Evolutionary conservation across 2,113 vertebrate species (phyloP).

Genomic region (Oryctolagus cuniculus): DNA sequence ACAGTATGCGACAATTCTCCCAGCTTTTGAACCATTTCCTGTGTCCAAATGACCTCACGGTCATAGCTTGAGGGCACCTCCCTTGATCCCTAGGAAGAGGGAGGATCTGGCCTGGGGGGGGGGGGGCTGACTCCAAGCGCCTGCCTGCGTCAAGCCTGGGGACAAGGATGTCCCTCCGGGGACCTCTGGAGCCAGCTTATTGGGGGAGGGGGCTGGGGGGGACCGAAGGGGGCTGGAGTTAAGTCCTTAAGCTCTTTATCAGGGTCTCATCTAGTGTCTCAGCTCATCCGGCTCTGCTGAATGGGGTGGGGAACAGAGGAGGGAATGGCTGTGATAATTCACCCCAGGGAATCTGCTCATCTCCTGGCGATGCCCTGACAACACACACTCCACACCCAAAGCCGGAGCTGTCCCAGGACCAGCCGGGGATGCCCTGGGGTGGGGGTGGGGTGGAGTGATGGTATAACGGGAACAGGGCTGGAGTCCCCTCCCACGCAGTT

Average conservation of each 20-base stretch:
- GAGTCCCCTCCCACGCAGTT: neutral
- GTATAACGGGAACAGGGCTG: accelerated
- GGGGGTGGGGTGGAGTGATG: neutral
- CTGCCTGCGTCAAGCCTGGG: neutral
- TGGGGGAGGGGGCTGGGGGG: neutral
- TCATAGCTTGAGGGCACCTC: slow-evolving; percentile 65
- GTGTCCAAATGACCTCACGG: slow-evolving; percentile 78
- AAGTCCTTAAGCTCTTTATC: slow-evolving; percentile 83
- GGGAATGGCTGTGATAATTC: neutral
- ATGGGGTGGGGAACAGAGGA: neutral
- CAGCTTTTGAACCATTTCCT: slow-evolving; percentile 73
- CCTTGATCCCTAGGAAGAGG: slow-evolving; percentile 67
- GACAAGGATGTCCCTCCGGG: neutral
- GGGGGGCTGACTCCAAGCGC: neutral
- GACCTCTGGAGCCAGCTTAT: neutral
- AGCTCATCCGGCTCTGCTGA: slow-evolving; percentile 57
- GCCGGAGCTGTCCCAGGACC: neutral
- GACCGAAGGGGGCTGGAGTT: slow-evolving; percentile 26
- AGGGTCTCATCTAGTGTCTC: slow-evolving; percentile 67
- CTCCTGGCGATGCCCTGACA: neutral
- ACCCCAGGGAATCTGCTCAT: neutral
- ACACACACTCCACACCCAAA: neutral
- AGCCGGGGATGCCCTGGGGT: neutral
- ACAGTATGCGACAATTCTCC: neutral
- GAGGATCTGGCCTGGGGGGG: neutral